phyloP scores from a whole-genome alignment of 1,140 invertebrate species.

The Chironomus striatipennis region DNA sequence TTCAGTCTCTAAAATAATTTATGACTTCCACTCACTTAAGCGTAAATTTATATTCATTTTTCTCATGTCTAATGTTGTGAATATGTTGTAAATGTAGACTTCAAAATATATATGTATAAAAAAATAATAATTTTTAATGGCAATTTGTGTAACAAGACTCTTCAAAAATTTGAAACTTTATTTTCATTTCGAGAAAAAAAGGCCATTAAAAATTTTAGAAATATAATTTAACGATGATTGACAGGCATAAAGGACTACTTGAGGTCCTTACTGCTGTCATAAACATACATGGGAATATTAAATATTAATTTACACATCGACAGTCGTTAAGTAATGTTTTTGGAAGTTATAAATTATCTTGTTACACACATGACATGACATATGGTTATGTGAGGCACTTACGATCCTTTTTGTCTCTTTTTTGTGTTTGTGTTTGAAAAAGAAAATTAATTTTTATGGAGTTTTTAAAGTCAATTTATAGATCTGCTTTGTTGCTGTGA shows the following conservation, averaged over 20 bases:
- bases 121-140: too few species aligned
- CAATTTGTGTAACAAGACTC: constrained; percentile 5
- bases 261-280: too few species aligned
- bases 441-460: too few species aligned
- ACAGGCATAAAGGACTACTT: too few species aligned
- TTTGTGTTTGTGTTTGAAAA: too few species aligned
- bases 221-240: not conserved
- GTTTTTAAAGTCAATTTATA: not conserved
- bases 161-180: not conserved
- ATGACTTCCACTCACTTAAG: too few species aligned
- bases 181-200: not conserved
- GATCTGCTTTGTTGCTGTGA: constrained; percentile 8
- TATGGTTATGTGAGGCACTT: not conserved
- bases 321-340: not conserved
- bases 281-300: not conserved
- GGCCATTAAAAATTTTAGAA: not conserved
- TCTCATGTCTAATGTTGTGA: too few species aligned
- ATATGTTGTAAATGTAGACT: too few species aligned
- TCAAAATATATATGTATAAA: too few species aligned
- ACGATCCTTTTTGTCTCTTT: not conserved
- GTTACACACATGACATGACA: constrained; percentile 3
- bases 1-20: too few species aligned
- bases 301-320: constrained; percentile 21
- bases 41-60: too few species aligned
- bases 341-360: constrained; percentile 4